These are phyloP conservation scores for Zaprionus inermis DNA, from an alignment of 1,140 invertebrate genomes.

Conservation along the genomic window DNA sequence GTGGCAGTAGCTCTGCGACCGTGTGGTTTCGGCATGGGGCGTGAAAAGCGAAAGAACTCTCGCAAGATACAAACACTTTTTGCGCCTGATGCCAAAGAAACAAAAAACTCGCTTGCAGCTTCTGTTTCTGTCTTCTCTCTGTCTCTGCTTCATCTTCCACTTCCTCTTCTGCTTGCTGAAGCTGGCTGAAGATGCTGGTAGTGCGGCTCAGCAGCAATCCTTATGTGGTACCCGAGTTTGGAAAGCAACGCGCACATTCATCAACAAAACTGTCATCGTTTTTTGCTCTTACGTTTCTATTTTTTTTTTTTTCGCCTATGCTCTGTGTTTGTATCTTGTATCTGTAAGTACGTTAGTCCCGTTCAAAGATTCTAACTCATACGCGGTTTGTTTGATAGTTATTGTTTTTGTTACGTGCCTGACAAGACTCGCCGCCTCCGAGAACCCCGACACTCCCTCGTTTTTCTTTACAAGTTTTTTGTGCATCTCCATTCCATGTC, in stretches of 20 bases:
- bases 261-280: conserved; percentile 81
- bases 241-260: conserved; percentile 70
- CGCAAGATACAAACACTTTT: conserved; percentile 57
- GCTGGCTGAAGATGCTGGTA: background rate
- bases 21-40: conserved; percentile 52
- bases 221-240: conserved; percentile 46
- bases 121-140: conserved; percentile 3
- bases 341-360: conserved; percentile 70
- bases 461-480: conserved; percentile 42
- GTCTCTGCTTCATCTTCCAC: no score
- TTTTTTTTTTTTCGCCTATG: conserved; percentile 19
- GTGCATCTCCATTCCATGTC: conserved; percentile 48
- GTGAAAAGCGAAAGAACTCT: conserved; percentile 51
- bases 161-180: background rate
- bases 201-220: conserved; percentile 43
- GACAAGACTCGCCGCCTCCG: conserved; percentile 25
- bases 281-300: conserved; percentile 40
- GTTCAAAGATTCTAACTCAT: conserved; percentile 68
- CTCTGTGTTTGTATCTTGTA: conserved; percentile 55
- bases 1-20: conserved; percentile 27
- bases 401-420: conserved; percentile 44
- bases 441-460: background rate
- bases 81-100: conserved; percentile 8
- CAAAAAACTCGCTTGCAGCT: conserved; percentile 68
- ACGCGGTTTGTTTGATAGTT: conserved; percentile 39